Evolutionary conservation across 1,140 invertebrate species (phyloP), one percentile per base, ranked within the genome.

Genomic region (Potamilus streckersoni): DNA sequence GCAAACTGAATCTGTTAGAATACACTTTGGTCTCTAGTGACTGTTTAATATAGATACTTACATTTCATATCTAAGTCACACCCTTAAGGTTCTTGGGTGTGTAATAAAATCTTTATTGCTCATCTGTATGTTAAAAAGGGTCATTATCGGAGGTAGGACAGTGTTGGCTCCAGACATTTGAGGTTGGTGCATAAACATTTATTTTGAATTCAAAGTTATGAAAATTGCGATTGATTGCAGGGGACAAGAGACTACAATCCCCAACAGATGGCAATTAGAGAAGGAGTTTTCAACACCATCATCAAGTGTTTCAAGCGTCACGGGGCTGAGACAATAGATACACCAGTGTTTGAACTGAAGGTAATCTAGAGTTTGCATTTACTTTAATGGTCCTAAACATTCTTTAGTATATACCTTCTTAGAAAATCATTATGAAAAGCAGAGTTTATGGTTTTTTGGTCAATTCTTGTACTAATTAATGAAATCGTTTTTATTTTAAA

Each of bases 271-370:
- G 94, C 95, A 1, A 91, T 99, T 70, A 92, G 98, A 16, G 93
- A 97, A 83, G 92, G 93, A 80, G 97, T 98, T 1, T 92, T 99
- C 69, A 92, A 95, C 71, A 97, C 95, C 90, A 96, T 99, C 82
- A 92, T 95, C 16, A 86, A 93, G 58, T 94, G 97, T 75, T 99
- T 99, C 86, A 97, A 99, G 90, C 94, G 93, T 71, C 98, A 99
- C 89, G 98, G 98, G n/a, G 98, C 97, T 66, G 96, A 97, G 87
- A 96, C 96, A 20, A 98, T 99, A 87, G 98, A 99, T 86, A 99
- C 98, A 63, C 98, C 98, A 73, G 95, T 99, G 19, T 99, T 99
- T 93, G 98, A 99, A 91, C 90, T 99, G 15, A 99, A 97, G 92
- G 96, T 97, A 90, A 86, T 80, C 38, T 11, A 49, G 6, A 49